These are phyloP conservation scores for Notechis scutatus DNA, from an alignment of 2,113 vertebrate genomes.

Conservation along the genomic window DNA sequence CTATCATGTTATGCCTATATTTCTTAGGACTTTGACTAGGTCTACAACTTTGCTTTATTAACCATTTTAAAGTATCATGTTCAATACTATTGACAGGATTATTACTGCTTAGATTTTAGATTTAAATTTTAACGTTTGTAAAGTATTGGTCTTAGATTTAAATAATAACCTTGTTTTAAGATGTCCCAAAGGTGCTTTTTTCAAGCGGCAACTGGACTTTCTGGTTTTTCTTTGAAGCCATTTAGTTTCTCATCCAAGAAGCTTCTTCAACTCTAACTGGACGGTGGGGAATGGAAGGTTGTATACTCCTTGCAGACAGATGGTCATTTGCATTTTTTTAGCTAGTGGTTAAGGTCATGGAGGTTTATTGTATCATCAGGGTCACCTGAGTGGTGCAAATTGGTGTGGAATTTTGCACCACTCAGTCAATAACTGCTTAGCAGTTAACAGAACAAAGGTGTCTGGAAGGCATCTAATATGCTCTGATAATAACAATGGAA, in stretches of 20 bases:
- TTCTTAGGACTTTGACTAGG: background rate
- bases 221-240: too few relatives aligned
- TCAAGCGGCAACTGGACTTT: too few relatives aligned
- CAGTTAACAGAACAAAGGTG: constrained; percentile 40
- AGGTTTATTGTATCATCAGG: too few relatives aligned
- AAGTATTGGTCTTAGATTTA: background rate
- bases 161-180: background rate
- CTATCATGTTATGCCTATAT: background rate
- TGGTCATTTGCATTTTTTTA: too few relatives aligned
- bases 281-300: too few relatives aligned
- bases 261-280: too few relatives aligned
- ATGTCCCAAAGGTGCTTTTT: too few relatives aligned
- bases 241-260: too few relatives aligned
- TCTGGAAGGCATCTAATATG: constrained; percentile 32
- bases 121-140: background rate
- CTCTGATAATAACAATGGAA: constrained; percentile 22
- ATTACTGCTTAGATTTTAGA: background rate
- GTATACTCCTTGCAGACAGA: too few relatives aligned
- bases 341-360: too few relatives aligned
- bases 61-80: background rate
- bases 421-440: constrained; percentile 14
- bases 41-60: background rate
- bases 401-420: too few relatives aligned
- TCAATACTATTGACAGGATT: background rate
- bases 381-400: too few relatives aligned